Percentiles rank a stretch among this genome's conserved stretches.
Conservation (phyloP, 2,888 invertebrate species). For the Mycogona germanica region DNA sequence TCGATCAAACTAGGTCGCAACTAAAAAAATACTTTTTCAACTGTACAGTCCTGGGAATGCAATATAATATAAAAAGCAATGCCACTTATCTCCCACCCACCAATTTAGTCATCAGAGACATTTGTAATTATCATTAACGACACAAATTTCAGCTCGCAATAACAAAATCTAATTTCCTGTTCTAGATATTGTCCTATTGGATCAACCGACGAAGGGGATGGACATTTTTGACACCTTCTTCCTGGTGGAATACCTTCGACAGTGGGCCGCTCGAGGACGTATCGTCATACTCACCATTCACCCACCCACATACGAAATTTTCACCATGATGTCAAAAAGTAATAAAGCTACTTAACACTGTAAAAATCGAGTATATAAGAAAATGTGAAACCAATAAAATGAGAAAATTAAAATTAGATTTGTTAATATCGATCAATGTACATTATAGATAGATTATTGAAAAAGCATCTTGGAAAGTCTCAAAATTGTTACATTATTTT, state of each 20-base stretch:
- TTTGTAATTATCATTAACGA: neutral
- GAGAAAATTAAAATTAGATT: too few species aligned
- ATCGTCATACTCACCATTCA: slow-evolving; percentile 83
- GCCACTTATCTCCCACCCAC: neutral
- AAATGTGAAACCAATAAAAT: too few species aligned
- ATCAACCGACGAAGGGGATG: slow-evolving; percentile 77
- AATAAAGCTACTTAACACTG: too few species aligned
- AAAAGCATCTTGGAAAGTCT: too few species aligned
- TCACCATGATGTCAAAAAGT: slow-evolving; percentile 75
- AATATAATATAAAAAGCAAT: neutral
- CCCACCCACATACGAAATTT: slow-evolving; percentile 89
- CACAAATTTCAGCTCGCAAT: too few species aligned
- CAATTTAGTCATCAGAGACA: neutral
- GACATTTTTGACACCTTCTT: slow-evolving; percentile 96
- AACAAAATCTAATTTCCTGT: slow-evolving; percentile 19
- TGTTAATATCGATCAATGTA: too few species aligned
- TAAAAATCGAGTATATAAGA: too few species aligned
- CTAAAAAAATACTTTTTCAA: too few species aligned
- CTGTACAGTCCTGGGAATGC: too few species aligned
- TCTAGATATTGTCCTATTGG: slow-evolving; percentile 71
- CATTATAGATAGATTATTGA: too few species aligned
- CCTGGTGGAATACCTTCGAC: slow-evolving; percentile 80
- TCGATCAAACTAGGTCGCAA: too few species aligned
- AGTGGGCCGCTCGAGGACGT: slow-evolving; percentile 67
- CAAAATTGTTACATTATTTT: too few species aligned